These are phyloP conservation scores for Peromyscus aztecus DNA, from an alignment of 2,797 vertebrate genomes.

Conservation along the genomic window DNA sequence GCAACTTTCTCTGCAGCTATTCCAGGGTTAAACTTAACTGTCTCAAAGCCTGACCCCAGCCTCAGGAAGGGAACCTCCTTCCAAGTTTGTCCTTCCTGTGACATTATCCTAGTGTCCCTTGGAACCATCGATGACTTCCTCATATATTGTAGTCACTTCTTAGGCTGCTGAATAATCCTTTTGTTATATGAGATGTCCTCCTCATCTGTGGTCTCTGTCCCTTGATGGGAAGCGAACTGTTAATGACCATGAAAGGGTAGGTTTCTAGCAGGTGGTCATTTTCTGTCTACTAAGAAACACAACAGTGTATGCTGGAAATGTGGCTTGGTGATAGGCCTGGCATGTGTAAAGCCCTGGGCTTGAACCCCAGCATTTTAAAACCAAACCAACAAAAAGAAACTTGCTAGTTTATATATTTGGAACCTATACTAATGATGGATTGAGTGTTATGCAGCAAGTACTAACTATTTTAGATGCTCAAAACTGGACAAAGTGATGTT, in stretches of 20 bases:
- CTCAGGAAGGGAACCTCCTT: neutral
- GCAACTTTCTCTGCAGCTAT: neutral
- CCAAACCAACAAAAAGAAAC: neutral
- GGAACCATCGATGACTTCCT: neutral
- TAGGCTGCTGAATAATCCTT: neutral
- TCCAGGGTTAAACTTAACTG: neutral
- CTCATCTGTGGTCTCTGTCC: neutral
- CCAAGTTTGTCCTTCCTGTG: neutral
- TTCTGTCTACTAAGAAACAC: slow-evolving; percentile 39
- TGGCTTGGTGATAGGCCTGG: too few relatives aligned
- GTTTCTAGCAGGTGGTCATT: neutral
- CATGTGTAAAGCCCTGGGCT: neutral
- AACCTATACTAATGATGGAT: slow-evolving; percentile 26
- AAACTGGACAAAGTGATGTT: neutral
- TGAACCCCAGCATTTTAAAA: neutral
- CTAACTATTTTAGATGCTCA: slow-evolving; percentile 39
- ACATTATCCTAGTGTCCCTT: neutral
- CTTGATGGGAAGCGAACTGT: neutral
- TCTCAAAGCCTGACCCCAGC: neutral
- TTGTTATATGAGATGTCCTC: neutral
- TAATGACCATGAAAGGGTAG: neutral
- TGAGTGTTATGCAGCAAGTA: slow-evolving; percentile 14
- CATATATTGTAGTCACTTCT: neutral
- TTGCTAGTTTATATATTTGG: neutral
- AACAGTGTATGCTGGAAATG: neutral